Evolutionary conservation across 2,888 invertebrate species (phyloP).

Genomic region (Cistogaster globosa): DNA sequence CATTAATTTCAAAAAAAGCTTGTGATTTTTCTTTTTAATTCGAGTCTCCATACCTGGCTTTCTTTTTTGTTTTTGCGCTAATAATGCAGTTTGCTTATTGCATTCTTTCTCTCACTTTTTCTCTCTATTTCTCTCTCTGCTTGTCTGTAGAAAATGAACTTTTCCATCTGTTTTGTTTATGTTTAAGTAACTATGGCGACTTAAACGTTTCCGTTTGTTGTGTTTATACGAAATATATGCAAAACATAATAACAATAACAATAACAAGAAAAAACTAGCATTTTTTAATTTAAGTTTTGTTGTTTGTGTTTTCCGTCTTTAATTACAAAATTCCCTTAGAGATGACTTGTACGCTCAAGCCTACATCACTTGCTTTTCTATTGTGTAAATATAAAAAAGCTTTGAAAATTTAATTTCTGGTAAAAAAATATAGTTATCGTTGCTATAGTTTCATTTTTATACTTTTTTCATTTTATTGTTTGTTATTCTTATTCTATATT

Average conservation of each 20-base stretch:
- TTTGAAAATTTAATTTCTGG: neutral
- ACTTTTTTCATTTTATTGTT: neutral
- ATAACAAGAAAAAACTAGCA: constrained; percentile 19
- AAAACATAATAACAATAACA: neutral
- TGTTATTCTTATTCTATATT: constrained; percentile 5
- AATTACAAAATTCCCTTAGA: constrained; percentile 36
- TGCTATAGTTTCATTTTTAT: constrained; percentile 23
- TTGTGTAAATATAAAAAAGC: neutral
- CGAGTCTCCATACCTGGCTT: too few relatives aligned
- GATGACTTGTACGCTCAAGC: neutral
- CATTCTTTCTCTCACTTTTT: neutral
- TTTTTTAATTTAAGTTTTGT: constrained; percentile 11
- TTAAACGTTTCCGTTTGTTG: constrained; percentile 48
- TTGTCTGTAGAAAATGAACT: constrained; percentile 7
- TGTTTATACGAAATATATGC: constrained; percentile 21
- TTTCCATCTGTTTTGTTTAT: constrained; percentile 58
- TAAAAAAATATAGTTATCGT: constrained; percentile 8
- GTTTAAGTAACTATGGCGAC: constrained; percentile 65
- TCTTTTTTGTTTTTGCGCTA: too few relatives aligned
- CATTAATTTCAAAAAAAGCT: too few relatives aligned
- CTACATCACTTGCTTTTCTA: constrained; percentile 19
- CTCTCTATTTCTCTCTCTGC: neutral
- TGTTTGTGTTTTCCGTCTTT: constrained; percentile 15
- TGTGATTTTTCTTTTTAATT: too few relatives aligned
- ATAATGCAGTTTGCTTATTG: too few relatives aligned